A percentile compares a stretch with the other conserved stretches of the same genome.
These are phyloP conservation scores for Melitaea athalia DNA, from an alignment of 2,888 invertebrate species.

Conservation along the genomic window DNA sequence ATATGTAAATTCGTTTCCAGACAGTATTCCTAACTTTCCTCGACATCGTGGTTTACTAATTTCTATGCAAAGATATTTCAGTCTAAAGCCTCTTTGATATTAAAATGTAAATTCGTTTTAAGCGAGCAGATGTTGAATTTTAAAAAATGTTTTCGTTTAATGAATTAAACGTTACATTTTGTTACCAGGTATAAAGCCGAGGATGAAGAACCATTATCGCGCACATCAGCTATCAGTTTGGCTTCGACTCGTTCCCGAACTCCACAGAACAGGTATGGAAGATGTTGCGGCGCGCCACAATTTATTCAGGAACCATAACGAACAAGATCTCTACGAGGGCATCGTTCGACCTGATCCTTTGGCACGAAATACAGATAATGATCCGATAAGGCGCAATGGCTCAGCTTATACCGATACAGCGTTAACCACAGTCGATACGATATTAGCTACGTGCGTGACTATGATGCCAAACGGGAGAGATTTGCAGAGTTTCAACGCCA, in stretches of 20 bases:
- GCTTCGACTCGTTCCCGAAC: constrained; percentile 95
- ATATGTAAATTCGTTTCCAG: constrained; percentile 21
- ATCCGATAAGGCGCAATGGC: constrained; percentile 81
- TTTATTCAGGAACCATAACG: constrained; percentile 93
- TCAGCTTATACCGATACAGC: constrained; percentile 82
- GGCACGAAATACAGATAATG: constrained; percentile 83
- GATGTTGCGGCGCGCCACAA: constrained; percentile 94
- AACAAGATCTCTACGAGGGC: constrained; percentile 94
- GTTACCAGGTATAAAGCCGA: constrained; percentile 91
- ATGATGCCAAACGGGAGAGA: constrained; percentile 81
- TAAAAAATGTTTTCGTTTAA: constrained; percentile 10
- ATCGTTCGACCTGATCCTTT: constrained; percentile 93
- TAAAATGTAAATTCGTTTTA: constrained; percentile 35
- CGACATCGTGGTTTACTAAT: constrained; percentile 20
- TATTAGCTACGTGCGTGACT: constrained; percentile 87
- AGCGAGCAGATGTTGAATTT: constrained; percentile 6
- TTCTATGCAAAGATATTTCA: constrained; percentile 31
- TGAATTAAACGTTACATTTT: background rate
- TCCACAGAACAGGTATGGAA: constrained; percentile 94
- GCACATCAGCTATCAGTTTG: constrained; percentile 97
- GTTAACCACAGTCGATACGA: constrained; percentile 86
- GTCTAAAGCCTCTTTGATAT: constrained; percentile 22
- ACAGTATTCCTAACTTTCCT: constrained; percentile 23
- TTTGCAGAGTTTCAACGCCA: constrained; percentile 76
- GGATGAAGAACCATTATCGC: constrained; percentile 95